A percentile compares a stretch with the other conserved stretches of the same genome.
Conservation (phyloP, 2,797 vertebrate genomes). For the Odontamblyopus lacepedii region DNA sequence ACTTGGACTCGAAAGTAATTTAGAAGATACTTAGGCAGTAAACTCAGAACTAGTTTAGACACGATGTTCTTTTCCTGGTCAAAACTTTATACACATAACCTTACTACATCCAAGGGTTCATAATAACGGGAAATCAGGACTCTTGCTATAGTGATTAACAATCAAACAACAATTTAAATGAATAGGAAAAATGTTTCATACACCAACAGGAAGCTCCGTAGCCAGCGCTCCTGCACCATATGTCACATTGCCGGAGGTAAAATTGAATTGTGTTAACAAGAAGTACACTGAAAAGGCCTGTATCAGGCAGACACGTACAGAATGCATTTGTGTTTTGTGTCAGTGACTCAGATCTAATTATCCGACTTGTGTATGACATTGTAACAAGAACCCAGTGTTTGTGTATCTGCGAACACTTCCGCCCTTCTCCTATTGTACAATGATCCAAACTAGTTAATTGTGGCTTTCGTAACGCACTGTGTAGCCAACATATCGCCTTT, state of each 20-base stretch:
- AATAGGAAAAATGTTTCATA: no score
- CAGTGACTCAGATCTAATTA: conserved; percentile 5
- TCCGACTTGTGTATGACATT: background rate
- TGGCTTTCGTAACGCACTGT: background rate
- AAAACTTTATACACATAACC: no score
- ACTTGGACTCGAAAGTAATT: background rate
- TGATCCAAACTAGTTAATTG: no score
- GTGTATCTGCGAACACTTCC: background rate
- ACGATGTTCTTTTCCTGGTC: no score
- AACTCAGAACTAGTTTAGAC: no score
- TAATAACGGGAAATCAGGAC: no score
- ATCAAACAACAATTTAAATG: no score
- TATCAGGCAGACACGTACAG: background rate
- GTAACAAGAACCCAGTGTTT: background rate
- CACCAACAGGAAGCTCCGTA: background rate
- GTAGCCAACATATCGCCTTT: background rate
- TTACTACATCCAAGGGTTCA: no score
- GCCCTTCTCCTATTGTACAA: background rate
- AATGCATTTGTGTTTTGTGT: conserved; percentile 1
- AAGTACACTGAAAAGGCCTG: background rate
- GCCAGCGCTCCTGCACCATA: background rate
- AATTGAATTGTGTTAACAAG: conserved; percentile 1
- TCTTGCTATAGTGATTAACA: no score
- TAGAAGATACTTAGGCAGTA: no score
- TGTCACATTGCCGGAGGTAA: background rate